Percentiles rank a stretch among this genome's conserved stretches.
These are phyloP conservation scores for Bombus affinis DNA, from an alignment of 1,140 invertebrate genomes.

Conservation along the genomic window DNA sequence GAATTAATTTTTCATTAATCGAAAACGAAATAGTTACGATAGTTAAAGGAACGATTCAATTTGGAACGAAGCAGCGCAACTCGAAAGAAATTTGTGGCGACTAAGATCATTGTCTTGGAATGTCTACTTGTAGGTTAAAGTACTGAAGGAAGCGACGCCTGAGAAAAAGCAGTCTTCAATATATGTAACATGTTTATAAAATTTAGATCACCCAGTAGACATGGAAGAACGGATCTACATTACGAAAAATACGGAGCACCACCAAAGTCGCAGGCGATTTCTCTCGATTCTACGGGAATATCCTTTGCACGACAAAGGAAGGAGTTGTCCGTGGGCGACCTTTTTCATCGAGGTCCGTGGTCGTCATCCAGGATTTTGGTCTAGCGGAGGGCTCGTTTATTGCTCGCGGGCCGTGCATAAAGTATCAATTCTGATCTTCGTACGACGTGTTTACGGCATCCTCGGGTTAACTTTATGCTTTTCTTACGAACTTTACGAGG, in stretches of 20 bases:
- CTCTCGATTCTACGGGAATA: not conserved
- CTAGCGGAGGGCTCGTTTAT: constrained; percentile 52
- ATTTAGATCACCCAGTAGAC: not conserved
- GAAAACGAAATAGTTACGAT: too few species aligned
- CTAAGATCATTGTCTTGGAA: not conserved
- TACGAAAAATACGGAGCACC: too few species aligned
- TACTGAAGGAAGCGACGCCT: not conserved
- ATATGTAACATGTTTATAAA: not conserved
- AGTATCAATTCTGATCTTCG: constrained; percentile 66
- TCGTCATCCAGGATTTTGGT: constrained; percentile 46
- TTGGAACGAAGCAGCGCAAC: not conserved
- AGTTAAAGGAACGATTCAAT: too few species aligned
- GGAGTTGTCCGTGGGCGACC: constrained; percentile 20
- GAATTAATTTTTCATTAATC: too few species aligned
- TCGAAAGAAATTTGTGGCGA: not conserved
- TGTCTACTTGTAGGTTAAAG: not conserved
- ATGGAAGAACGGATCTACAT: not conserved
- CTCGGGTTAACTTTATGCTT: constrained; percentile 63
- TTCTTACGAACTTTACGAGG: constrained; percentile 62
- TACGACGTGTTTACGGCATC: constrained; percentile 62
- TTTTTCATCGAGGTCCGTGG: constrained; percentile 10
- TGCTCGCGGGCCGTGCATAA: constrained; percentile 55
- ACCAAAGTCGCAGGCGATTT: not conserved
- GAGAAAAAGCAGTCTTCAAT: not conserved
- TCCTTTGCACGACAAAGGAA: constrained; percentile 1